Percentiles rank a stretch among this genome's conserved stretches.
Conservation (phyloP, 1,140 invertebrate species). For the Armadillidium nasatum region DNA sequence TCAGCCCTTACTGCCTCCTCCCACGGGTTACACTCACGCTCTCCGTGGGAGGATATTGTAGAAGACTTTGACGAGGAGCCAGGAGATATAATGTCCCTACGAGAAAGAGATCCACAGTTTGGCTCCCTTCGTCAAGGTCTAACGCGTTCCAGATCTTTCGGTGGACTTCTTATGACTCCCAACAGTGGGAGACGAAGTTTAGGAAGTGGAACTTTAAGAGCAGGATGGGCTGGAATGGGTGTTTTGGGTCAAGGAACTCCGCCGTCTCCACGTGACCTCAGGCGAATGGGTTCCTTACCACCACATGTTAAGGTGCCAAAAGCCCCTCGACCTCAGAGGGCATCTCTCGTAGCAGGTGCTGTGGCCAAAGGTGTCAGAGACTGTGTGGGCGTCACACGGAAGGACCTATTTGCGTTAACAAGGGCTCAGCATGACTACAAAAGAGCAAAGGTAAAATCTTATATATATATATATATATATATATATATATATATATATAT, state of each 20-base stretch:
- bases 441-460: not conserved
- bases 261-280: not conserved
- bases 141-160: not conserved
- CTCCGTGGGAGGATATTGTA: not conserved
- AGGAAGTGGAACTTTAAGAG: not conserved
- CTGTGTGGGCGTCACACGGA: not conserved
- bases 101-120: slow-evolving; percentile 2
- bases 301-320: not conserved
- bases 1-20: not conserved
- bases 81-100: not conserved
- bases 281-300: not conserved
- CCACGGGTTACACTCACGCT: not conserved
- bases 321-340: not conserved
- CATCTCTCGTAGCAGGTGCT: not conserved
- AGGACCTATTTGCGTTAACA: not conserved
- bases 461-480: slow-evolving; percentile 4
- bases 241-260: not conserved
- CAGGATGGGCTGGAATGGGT: not conserved
- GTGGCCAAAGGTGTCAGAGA: not conserved
- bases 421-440: slow-evolving; percentile 2
- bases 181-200: not conserved
- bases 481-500: slow-evolving; percentile 4
- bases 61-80: not conserved
- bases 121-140: not conserved
- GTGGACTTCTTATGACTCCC: not conserved